These are phyloP conservation scores for Perodicticus potto DNA, from an alignment of 2,797 vertebrate species.

Conservation along the genomic window DNA sequence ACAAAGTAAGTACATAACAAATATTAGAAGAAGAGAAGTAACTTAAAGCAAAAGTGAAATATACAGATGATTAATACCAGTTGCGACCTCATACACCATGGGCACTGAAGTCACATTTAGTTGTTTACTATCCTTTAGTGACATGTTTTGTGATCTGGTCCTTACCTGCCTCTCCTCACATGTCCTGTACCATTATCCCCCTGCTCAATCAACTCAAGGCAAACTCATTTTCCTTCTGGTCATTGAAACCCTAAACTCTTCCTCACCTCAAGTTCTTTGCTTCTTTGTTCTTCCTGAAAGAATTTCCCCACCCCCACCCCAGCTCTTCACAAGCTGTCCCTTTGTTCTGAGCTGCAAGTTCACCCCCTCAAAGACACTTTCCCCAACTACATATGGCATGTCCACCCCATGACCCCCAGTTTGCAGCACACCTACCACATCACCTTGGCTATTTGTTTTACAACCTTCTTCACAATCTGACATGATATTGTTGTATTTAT, in stretches of 20 bases:
- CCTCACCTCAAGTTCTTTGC: not conserved
- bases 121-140: not conserved
- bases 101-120: not conserved
- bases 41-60: not conserved
- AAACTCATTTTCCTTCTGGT: not conserved
- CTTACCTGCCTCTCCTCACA: not conserved
- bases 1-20: not conserved
- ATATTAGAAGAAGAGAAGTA: not conserved
- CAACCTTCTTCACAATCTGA: not conserved
- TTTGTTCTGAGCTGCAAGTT: not conserved
- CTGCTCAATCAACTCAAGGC: not conserved
- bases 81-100: not conserved
- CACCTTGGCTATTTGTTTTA: not conserved
- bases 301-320: not conserved
- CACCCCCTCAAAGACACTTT: not conserved
- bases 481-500: not conserved
- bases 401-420: fast-evolving
- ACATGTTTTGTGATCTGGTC: not conserved
- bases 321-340: not conserved
- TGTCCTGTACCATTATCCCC: not conserved
- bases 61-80: not conserved
- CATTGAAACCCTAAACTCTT: not conserved
- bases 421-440: not conserved
- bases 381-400: not conserved
- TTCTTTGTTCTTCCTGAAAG: not conserved